Conservation (phyloP, 2,888 invertebrate species). For the Cantharis flavilabris region DNA sequence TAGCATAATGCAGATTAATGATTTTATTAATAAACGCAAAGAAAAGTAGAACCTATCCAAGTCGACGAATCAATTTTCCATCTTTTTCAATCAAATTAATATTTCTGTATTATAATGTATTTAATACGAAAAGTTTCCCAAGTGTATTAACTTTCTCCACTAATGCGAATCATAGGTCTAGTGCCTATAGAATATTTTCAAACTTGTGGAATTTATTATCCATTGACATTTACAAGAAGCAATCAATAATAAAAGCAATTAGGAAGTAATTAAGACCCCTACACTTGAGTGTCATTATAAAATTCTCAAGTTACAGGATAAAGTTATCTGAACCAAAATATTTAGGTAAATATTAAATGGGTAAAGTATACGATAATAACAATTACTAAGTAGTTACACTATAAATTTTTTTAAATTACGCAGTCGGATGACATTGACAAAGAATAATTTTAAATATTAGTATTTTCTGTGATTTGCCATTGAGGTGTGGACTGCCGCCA, state of each 20-base stretch:
- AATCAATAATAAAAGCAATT: slow-evolving; percentile 1
- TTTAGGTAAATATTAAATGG: background rate
- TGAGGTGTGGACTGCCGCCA: background rate
- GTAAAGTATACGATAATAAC: too few relatives aligned
- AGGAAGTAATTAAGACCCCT: background rate
- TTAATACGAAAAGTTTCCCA: background rate
- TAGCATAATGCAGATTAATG: too few relatives aligned
- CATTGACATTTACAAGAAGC: background rate
- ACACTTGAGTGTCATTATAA: background rate
- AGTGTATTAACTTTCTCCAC: background rate
- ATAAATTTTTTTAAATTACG: background rate
- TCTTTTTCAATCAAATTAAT: background rate
- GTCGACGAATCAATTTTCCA: too few relatives aligned
- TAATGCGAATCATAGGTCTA: background rate
- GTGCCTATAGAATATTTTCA: background rate
- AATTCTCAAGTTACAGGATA: background rate
- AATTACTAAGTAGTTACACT: too few relatives aligned
- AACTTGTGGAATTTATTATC: background rate
- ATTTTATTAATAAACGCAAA: too few relatives aligned
- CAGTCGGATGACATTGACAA: background rate
- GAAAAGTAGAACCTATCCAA: too few relatives aligned
- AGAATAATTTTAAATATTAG: background rate
- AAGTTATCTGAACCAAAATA: background rate
- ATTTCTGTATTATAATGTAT: background rate
- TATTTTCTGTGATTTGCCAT: background rate